These are phyloP conservation scores for Orthonychiurus folsomi DNA, from an alignment of 2,888 invertebrate species.

Conservation along the genomic window DNA sequence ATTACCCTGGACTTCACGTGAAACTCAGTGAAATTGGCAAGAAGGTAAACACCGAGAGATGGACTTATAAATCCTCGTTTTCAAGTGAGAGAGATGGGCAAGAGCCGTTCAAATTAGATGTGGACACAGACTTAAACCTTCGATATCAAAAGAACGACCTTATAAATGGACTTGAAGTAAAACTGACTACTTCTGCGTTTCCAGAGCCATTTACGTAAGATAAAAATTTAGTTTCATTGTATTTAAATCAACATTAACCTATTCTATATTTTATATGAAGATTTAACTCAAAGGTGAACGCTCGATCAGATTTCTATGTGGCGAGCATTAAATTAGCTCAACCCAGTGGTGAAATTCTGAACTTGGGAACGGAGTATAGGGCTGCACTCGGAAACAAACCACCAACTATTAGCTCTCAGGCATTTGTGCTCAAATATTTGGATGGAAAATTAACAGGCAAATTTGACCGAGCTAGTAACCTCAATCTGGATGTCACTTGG, in stretches of 20 bases:
- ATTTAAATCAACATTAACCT: not conserved
- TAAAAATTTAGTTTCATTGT: too few relatives aligned
- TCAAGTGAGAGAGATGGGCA: constrained; percentile 21
- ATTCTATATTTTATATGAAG: not conserved
- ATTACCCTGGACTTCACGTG: constrained; percentile 19
- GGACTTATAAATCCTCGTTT: constrained; percentile 21
- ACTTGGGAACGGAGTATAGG: constrained; percentile 21
- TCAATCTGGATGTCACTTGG: constrained; percentile 28
- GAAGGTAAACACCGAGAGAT: constrained; percentile 19
- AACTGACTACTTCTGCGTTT: constrained; percentile 25
- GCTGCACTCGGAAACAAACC: constrained; percentile 16
- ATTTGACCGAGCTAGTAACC: constrained; percentile 22
- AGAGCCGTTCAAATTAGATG: constrained; percentile 26
- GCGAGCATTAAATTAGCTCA: not conserved
- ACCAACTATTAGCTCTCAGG: constrained; percentile 24
- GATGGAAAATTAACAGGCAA: constrained; percentile 28
- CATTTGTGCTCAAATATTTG: constrained; percentile 26
- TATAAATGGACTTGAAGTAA: constrained; percentile 18
- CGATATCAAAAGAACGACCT: constrained; percentile 22
- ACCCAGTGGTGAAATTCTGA: constrained; percentile 5
- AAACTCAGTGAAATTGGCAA: constrained; percentile 28
- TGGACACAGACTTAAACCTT: constrained; percentile 23
- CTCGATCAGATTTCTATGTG: constrained; percentile 5
- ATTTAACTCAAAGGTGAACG: not conserved
- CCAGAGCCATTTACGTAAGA: constrained; percentile 27